Evolutionary conservation across 2,888 invertebrate genomes (phyloP).

Genomic region (Charanyca ferruginea): DNA sequence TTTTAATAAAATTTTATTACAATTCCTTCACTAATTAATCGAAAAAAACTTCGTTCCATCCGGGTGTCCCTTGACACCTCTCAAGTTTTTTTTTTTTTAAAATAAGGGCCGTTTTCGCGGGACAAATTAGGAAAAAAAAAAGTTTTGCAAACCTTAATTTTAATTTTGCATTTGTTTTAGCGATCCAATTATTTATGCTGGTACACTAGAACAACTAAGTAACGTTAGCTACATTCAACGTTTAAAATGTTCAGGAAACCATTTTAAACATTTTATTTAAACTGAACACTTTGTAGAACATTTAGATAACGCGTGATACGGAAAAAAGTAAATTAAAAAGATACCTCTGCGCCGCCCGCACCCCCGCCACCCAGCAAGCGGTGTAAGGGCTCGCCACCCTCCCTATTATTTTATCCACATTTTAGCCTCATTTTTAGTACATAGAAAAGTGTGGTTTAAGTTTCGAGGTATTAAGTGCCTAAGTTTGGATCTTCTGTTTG

Average conservation of each 20-base stretch:
- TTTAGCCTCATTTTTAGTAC: slow-evolving; percentile 64
- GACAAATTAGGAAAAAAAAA: too few relatives aligned
- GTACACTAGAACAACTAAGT: slow-evolving; percentile 27
- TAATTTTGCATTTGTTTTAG: too few relatives aligned
- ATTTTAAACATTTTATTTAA: slow-evolving; percentile 30
- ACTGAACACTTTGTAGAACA: slow-evolving; percentile 51
- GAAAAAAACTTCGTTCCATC: too few relatives aligned
- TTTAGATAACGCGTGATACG: slow-evolving; percentile 60
- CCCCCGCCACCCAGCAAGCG: too few relatives aligned
- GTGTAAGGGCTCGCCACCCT: slow-evolving; percentile 57
- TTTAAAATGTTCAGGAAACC: slow-evolving; percentile 30
- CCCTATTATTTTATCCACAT: slow-evolving; percentile 71
- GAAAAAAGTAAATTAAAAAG: slow-evolving; percentile 66
- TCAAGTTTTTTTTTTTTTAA: too few relatives aligned
- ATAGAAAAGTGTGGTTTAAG: slow-evolving; percentile 36
- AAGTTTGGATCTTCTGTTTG: not conserved
- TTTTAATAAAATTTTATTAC: too few relatives aligned
- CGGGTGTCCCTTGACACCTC: too few relatives aligned
- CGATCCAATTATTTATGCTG: too few relatives aligned
- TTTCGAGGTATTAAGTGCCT: not conserved
- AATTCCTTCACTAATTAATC: too few relatives aligned
- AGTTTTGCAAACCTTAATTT: too few relatives aligned
- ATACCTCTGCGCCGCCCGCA: slow-evolving; percentile 52
- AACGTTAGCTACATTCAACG: not conserved
- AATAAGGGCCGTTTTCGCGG: too few relatives aligned